These are phyloP conservation scores for Solenodon paradoxus DNA, from an alignment of 2,113 vertebrate genomes.

Conservation along the genomic window DNA sequence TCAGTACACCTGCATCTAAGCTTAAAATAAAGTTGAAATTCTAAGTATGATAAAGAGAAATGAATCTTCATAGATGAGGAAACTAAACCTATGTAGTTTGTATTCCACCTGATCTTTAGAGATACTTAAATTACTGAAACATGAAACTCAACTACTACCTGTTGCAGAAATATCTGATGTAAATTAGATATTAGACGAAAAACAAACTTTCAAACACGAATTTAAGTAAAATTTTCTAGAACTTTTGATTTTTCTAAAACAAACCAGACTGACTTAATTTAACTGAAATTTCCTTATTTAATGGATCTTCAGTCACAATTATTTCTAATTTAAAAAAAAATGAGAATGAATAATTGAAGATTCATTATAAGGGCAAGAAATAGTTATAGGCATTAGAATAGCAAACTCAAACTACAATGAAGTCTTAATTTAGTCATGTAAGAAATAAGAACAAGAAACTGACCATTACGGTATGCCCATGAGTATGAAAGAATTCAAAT, in stretches of 20 bases:
- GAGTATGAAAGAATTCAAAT: neutral
- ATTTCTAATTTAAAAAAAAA: constrained; percentile 4
- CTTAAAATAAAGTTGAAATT: neutral
- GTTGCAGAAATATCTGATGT: neutral
- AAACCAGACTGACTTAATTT: neutral
- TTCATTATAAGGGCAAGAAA: neutral
- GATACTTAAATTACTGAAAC: constrained; percentile 9
- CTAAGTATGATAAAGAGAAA: constrained; percentile 25
- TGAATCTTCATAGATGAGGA: constrained; percentile 3
- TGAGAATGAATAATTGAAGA: neutral
- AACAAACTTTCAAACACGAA: constrained; percentile 17
- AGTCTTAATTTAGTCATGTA: neutral
- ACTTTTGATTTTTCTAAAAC: neutral
- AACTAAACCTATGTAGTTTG: neutral
- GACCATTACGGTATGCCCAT: neutral
- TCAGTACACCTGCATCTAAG: neutral
- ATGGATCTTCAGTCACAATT: neutral
- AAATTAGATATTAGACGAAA: neutral
- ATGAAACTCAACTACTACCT: constrained; percentile 32
- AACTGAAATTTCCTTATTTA: constrained; percentile 29
- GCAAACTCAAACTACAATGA: neutral
- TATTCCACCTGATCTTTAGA: neutral
- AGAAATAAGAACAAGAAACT: neutral
- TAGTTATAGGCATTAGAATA: neutral
- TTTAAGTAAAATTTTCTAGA: constrained; percentile 23